A percentile compares a stretch with the other conserved stretches of the same genome.
phyloP scores from a whole-genome alignment of 2,113 vertebrate genomes.

The Saiga tatarica region DNA sequence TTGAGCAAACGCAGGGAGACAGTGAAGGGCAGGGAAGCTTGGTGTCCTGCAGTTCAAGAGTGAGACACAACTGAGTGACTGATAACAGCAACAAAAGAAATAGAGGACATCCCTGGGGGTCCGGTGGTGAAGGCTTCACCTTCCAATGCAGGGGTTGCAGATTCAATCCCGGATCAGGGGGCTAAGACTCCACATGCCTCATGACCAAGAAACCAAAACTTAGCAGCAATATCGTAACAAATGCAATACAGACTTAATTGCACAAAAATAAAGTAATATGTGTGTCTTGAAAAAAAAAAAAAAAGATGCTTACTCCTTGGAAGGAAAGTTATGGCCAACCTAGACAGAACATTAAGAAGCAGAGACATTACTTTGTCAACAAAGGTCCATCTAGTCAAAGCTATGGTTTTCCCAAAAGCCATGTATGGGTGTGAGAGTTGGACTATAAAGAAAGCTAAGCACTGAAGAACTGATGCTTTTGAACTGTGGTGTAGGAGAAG shows the following conservation, averaged over 20 bases:
- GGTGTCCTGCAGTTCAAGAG: neutral
- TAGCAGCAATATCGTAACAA: neutral
- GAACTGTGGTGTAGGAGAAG: neutral
- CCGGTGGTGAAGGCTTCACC: neutral
- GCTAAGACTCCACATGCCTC: neutral
- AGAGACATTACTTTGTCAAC: neutral
- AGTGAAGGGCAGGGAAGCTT: neutral
- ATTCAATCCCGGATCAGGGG: fast-evolving
- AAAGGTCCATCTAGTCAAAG: neutral
- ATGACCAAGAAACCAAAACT: neutral
- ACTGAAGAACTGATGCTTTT: neutral
- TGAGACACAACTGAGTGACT: neutral
- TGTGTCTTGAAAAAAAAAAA: neutral
- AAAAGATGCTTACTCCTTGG: neutral
- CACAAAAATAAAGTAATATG: neutral
- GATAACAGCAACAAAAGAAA: too few species aligned
- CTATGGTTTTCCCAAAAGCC: neutral
- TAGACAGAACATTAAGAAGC: neutral
- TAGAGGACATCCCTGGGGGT: neutral
- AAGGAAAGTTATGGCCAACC: neutral
- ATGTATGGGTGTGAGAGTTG: neutral
- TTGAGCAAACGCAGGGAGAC: neutral
- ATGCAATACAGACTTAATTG: neutral
- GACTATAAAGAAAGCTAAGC: neutral
- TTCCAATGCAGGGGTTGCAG: neutral